A percentile compares a stretch with the other conserved stretches of the same genome.
Conservation (phyloP, 2,888 invertebrate species). For the Neuroscelio doddi region DNA sequence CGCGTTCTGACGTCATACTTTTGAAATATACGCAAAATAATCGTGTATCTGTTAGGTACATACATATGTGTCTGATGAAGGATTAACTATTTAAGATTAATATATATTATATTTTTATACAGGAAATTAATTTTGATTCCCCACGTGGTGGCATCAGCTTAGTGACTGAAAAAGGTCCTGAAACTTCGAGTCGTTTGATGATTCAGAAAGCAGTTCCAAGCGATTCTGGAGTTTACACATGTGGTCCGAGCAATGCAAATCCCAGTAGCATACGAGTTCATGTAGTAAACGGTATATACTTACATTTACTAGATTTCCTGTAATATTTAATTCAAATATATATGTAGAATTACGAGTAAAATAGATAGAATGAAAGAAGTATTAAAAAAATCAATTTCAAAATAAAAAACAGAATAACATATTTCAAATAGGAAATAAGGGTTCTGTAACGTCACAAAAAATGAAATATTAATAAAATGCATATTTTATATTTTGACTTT, state of each 20-base stretch:
- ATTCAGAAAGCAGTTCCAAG: conserved; percentile 71
- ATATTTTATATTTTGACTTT: no score
- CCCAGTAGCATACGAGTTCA: conserved; percentile 88
- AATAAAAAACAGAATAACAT: no score
- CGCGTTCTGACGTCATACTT: not conserved
- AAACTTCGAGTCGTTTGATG: conserved; percentile 73
- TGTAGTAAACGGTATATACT: conserved; percentile 89
- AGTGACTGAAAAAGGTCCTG: conserved; percentile 72
- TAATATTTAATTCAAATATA: no score
- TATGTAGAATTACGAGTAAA: no score
- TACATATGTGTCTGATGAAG: no score
- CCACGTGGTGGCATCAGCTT: conserved; percentile 73
- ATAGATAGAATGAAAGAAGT: no score
- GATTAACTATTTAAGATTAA: not conserved
- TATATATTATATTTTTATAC: conserved; percentile 13
- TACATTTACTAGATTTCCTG: conserved; percentile 48
- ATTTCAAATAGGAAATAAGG: no score
- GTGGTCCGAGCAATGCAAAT: conserved; percentile 75
- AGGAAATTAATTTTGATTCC: conserved; percentile 73
- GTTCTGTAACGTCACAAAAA: no score
- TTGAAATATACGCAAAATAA: no score
- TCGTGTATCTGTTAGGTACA: no score
- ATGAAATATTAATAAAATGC: no score
- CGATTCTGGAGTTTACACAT: conserved; percentile 72
- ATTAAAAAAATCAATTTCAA: no score